Evolutionary conservation across 1,140 invertebrate species (phyloP).

Genomic region (Dendroctonus valens): DNA sequence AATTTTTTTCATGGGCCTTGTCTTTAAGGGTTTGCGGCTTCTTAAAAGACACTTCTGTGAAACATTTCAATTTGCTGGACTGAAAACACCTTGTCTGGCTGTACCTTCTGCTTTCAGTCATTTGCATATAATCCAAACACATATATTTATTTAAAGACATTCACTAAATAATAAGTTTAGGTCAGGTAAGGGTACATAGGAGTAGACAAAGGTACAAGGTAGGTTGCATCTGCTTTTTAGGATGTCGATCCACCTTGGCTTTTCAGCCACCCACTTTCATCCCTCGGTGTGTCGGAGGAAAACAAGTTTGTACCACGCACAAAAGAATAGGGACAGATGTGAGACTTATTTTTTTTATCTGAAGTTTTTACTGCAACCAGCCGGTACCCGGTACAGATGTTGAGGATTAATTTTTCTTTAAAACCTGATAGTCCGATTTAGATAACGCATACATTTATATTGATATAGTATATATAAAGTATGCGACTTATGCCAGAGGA

Average conservation of each 20-base stretch:
- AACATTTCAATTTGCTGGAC: too few relatives aligned
- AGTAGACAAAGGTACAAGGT: constrained; percentile 6
- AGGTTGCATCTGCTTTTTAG: constrained; percentile 8
- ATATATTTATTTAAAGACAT: neutral
- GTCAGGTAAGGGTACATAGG: neutral
- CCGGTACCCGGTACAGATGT: constrained; percentile 10
- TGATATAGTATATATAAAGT: too few relatives aligned
- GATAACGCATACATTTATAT: too few relatives aligned
- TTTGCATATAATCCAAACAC: too few relatives aligned
- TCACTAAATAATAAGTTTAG: neutral
- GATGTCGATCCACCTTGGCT: constrained; percentile 20
- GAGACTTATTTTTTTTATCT: constrained; percentile 16
- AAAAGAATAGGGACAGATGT: constrained; percentile 18
- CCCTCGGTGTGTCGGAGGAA: constrained; percentile 9
- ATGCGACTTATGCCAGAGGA: too few relatives aligned
- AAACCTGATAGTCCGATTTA: too few relatives aligned
- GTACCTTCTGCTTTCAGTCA: too few relatives aligned
- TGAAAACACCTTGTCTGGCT: too few relatives aligned
- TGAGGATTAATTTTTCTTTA: constrained; percentile 15
- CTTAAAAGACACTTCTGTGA: too few relatives aligned
- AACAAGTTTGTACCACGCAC: constrained; percentile 16
- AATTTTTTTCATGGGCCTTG: too few relatives aligned
- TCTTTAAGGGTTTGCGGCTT: too few relatives aligned
- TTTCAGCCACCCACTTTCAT: constrained; percentile 23
- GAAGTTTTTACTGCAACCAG: constrained; percentile 1